These are phyloP conservation scores for Psittacus erithacus DNA, from an alignment of 2,113 vertebrate genomes.

Conservation along the genomic window DNA sequence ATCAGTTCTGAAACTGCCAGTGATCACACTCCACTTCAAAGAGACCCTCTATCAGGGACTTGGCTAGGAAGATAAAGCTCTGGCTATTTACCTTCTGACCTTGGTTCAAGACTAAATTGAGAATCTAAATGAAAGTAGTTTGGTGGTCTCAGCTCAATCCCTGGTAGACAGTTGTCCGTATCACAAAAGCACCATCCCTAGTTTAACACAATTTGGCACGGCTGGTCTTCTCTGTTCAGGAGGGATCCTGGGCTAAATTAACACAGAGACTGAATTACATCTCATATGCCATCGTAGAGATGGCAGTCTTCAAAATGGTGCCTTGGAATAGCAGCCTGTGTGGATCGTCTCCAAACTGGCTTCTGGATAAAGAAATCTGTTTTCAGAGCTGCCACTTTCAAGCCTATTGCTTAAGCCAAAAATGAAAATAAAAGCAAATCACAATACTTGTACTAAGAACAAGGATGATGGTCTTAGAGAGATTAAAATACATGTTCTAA, in stretches of 20 bases:
- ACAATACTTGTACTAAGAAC: conserved; percentile 4
- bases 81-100: conserved; percentile 78
- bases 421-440: conserved; percentile 54
- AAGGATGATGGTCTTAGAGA: conserved; percentile 13
- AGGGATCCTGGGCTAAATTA: conserved; percentile 61
- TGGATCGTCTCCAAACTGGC: conserved; percentile 77
- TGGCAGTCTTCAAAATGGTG: conserved; percentile 52
- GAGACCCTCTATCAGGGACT: conserved; percentile 69
- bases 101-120: conserved; percentile 69
- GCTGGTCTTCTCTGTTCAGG: conserved; percentile 22
- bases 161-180: conserved; percentile 59
- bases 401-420: conserved; percentile 71
- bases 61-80: conserved; percentile 75
- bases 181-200: conserved; percentile 68
- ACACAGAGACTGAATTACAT: conserved; percentile 41
- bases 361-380: conserved; percentile 78
- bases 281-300: conserved; percentile 46
- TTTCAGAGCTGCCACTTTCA: conserved; percentile 72
- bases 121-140: conserved; percentile 68
- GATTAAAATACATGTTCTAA: neutral
- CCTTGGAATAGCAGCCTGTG: conserved; percentile 60
- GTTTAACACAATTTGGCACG: conserved; percentile 61
- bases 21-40: conserved; percentile 76
- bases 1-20: conserved; percentile 71
- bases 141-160: conserved; percentile 60